phyloP scores from a whole-genome alignment of 2,797 vertebrate species.

The Peromyscus attwateri region DNA sequence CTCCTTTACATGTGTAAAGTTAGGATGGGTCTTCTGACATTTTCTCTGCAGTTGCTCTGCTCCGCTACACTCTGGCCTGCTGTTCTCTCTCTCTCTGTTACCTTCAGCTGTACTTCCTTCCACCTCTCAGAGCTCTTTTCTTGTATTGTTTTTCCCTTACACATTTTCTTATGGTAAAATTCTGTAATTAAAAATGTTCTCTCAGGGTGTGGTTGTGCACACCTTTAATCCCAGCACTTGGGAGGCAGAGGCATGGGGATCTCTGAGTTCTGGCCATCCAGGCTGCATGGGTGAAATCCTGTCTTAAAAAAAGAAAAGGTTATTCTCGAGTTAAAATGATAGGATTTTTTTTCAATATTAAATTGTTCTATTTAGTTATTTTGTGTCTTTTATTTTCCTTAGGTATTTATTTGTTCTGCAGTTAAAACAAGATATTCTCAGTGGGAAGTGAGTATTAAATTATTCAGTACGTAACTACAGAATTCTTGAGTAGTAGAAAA shows the following conservation, averaged over 20 bases:
- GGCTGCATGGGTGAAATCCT: neutral
- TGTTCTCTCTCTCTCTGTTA: neutral
- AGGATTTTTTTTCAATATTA: constrained; percentile 58
- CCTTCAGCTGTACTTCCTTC: neutral
- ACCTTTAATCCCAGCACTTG: neutral
- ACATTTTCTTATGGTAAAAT: neutral
- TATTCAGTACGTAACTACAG: constrained; percentile 43
- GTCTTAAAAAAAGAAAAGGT: neutral
- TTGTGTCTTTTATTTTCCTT: constrained; percentile 81
- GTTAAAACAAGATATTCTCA: constrained; percentile 97
- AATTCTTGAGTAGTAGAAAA: constrained; percentile 49
- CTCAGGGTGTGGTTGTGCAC: neutral
- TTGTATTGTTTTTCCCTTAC: neutral
- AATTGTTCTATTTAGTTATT: constrained; percentile 26
- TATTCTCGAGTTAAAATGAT: neutral
- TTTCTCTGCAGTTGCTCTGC: neutral
- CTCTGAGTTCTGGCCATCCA: neutral
- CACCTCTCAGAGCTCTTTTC: neutral
- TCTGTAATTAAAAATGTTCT: constrained; percentile 55
- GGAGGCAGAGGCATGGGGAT: neutral
- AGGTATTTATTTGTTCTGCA: constrained; percentile 99
- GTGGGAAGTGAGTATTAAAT: constrained; percentile 94
- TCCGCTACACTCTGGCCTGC: neutral
- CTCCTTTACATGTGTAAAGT: neutral
- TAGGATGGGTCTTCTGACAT: neutral